Evolutionary conservation across 2,888 invertebrate genomes (phyloP), one percentile per base, ranked within the genome.

Genomic region (Microplitis deprimator): DNA sequence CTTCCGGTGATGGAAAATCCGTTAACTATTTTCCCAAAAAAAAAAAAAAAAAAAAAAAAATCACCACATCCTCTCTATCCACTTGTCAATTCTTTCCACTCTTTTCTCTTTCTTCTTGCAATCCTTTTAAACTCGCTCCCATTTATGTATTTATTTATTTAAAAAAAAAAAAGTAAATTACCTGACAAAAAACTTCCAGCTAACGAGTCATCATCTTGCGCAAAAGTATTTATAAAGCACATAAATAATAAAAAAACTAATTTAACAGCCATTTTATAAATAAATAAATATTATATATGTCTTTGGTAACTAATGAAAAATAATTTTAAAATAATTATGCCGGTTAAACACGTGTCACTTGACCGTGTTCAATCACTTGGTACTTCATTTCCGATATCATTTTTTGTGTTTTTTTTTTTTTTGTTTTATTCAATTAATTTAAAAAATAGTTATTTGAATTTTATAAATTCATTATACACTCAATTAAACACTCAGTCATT

Each of bases 141-240:
- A 29, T 29, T 29, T 29, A 29, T 29, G 3, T 29, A 29, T 29
- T 29, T 29, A 29, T 29, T 4, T 29, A 20, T 1, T 1, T 1
- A 20, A 29, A 29, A 29, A 29, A 29, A 20, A 20, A 29, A 29
- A 29, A 29, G 41, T 10, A 69, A 13, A 13, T 59, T 91, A 96
- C 96, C 96, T 90, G 96, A 95, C 76, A 96, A 91, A 89, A 96
- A 95, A 86, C 95, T 95, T 86, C 95, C 94, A 80, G 96, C 95
- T 87, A 96, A 92, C 71, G 95, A 95, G 84, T 96, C 96, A 88
- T 95, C 95, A 82, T 91, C 91, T 85, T 91, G 91, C 64, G 50
- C 50, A 13, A 13, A 50, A 50, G 86, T 86, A 75, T 80, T 76
- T 76, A 84, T 83, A 74, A 83, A 78, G 80, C 82, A 77, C 76